Evolutionary conservation across 2,888 invertebrate genomes (phyloP).

Genomic region (Augiades crinisus): DNA sequence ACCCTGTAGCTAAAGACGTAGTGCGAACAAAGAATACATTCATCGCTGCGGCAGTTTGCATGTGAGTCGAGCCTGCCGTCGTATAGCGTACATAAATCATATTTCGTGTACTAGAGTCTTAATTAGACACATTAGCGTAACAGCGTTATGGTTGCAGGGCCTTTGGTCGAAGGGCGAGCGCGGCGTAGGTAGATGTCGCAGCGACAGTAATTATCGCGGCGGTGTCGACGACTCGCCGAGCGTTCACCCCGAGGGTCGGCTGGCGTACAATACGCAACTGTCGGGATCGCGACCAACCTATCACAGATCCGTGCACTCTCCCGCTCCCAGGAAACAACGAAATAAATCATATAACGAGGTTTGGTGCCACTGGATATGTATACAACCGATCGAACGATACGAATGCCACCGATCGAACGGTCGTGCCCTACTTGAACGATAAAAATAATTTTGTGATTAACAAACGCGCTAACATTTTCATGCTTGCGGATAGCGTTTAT

Average conservation of each 20-base stretch:
- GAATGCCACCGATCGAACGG: slow-evolving; percentile 6
- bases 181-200: slow-evolving; percentile 54
- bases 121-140: slow-evolving; percentile 46
- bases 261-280: slow-evolving; percentile 62
- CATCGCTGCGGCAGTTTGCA: not conserved
- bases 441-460: not conserved
- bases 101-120: slow-evolving; percentile 31
- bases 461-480: too few species aligned
- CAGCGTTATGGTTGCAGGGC: slow-evolving; percentile 32
- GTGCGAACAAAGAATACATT: too few species aligned
- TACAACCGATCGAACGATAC: not conserved
- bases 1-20: too few species aligned
- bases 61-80: not conserved
- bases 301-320: slow-evolving; percentile 53
- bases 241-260: slow-evolving; percentile 75
- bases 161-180: slow-evolving; percentile 43
- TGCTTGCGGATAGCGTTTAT: too few species aligned
- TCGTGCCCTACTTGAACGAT: not conserved
- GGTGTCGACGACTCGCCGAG: slow-evolving; percentile 77
- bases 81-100: slow-evolving; percentile 11
- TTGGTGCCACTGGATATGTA: slow-evolving; percentile 5
- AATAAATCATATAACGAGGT: slow-evolving; percentile 30
- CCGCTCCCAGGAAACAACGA: slow-evolving; percentile 26
- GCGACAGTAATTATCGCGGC: slow-evolving; percentile 75
- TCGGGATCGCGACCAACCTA: slow-evolving; percentile 51